Percentiles rank a stretch among this genome's conserved stretches.
Evolutionary conservation across 2,797 vertebrate genomes (phyloP).

Genomic region (Sternarchorhynchus goeldii): DNA sequence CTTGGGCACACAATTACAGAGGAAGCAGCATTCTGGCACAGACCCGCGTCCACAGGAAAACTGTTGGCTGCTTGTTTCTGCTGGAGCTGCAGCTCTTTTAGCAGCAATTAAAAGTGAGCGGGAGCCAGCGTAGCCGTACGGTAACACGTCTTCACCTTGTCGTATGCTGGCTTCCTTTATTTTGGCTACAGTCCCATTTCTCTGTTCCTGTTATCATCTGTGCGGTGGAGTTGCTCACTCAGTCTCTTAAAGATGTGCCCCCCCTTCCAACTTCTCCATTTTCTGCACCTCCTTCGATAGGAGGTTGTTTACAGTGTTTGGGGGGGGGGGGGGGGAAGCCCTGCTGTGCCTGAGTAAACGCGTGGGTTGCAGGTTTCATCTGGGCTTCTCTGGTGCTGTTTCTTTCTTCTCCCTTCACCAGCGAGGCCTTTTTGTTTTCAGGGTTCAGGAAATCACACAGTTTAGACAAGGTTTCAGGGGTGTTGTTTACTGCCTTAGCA

Average conservation of each 20-base stretch:
- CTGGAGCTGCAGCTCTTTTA: not conserved
- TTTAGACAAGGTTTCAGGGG: conserved; percentile 65
- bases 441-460: conserved; percentile 67
- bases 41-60: not conserved
- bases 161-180: conserved; percentile 6
- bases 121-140: too few relatives aligned
- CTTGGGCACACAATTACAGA: not conserved
- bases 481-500: conserved; percentile 67
- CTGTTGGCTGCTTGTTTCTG: not conserved
- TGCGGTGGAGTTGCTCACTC: conserved; percentile 51
- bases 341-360: conserved; percentile 68
- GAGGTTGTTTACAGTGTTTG: conserved; percentile 61
- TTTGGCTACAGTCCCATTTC: not conserved
- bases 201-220: conserved; percentile 29
- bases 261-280: conserved; percentile 22
- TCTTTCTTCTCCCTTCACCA: conserved; percentile 61
- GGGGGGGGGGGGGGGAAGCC: conserved; percentile 59
- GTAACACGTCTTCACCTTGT: conserved; percentile 7
- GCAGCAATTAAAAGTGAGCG: not conserved
- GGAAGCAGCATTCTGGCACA: not conserved
- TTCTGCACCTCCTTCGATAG: conserved; percentile 59
- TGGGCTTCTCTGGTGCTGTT: conserved; percentile 58
- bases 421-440: conserved; percentile 69
- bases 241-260: conserved; percentile 49
- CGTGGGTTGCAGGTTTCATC: conserved; percentile 68